Conservation (phyloP, 2,888 invertebrate genomes). For the Lampropteryx suffumata region DNA sequence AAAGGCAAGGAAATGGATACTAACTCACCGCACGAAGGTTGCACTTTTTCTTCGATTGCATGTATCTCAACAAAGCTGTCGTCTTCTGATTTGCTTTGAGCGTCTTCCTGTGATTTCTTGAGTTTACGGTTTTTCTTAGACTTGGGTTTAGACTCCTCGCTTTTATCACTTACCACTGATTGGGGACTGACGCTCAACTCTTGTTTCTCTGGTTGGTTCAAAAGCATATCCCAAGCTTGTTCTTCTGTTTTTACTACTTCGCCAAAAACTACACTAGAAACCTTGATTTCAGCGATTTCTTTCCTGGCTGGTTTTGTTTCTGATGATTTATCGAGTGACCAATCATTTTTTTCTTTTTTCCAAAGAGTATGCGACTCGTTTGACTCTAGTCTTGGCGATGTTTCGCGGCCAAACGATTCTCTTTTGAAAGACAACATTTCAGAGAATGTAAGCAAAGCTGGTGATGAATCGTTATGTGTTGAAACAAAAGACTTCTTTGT, state of each 20-base stretch:
- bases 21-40: slow-evolving; percentile 60
- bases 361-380: slow-evolving; percentile 23
- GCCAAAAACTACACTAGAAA: slow-evolving; percentile 32
- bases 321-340: slow-evolving; percentile 22
- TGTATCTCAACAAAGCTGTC: slow-evolving; percentile 78
- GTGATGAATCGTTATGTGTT: slow-evolving; percentile 11
- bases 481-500: slow-evolving; percentile 6
- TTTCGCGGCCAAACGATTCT: slow-evolving; percentile 22
- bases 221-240: slow-evolving; percentile 73
- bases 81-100: slow-evolving; percentile 59
- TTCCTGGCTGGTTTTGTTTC: slow-evolving; percentile 38
- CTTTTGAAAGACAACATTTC: slow-evolving; percentile 21
- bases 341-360: slow-evolving; percentile 34
- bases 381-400: slow-evolving; percentile 18
- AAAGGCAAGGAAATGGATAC: slow-evolving; percentile 71
- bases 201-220: slow-evolving; percentile 59
- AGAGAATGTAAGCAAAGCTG: slow-evolving; percentile 11
- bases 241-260: slow-evolving; percentile 65
- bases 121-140: slow-evolving; percentile 61
- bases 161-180: slow-evolving; percentile 35
- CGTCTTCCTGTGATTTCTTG: slow-evolving; percentile 61
- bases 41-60: slow-evolving; percentile 68
- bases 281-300: slow-evolving; percentile 35
- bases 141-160: slow-evolving; percentile 62
- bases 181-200: slow-evolving; percentile 37